These are phyloP conservation scores for Pygmarrhopalites habei DNA, from an alignment of 1,140 invertebrate species.

Conservation along the genomic window DNA sequence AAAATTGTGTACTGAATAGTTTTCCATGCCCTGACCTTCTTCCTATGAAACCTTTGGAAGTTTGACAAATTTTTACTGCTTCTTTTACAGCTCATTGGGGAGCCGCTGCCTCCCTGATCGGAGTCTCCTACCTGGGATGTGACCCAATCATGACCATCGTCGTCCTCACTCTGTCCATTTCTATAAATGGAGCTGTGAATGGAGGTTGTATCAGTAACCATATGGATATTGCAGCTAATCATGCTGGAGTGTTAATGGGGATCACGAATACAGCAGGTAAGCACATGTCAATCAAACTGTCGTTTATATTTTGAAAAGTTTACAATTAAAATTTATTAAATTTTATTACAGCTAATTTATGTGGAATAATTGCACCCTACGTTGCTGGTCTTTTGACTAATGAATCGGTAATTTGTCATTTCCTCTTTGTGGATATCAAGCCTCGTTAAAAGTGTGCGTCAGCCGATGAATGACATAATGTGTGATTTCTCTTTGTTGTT, in stretches of 20 bases:
- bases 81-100: slow-evolving; percentile 55
- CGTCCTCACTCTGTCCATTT: slow-evolving; percentile 61
- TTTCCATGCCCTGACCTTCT: too few species aligned
- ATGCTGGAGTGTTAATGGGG: slow-evolving; percentile 56
- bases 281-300: too few species aligned
- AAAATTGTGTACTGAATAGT: too few species aligned
- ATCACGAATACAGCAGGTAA: slow-evolving; percentile 47
- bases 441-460: too few species aligned
- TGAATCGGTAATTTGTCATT: slow-evolving; percentile 15
- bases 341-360: slow-evolving; percentile 39
- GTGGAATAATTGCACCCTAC: slow-evolving; percentile 11
- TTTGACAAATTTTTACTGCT: too few species aligned
- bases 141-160: slow-evolving; percentile 60
- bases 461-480: too few species aligned
- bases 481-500: too few species aligned
- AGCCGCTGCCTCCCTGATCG: slow-evolving; percentile 63
- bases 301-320: too few species aligned
- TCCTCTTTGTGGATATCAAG: too few species aligned
- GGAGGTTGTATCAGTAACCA: slow-evolving; percentile 37
- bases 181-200: slow-evolving; percentile 58
- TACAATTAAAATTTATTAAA: too few species aligned
- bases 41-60: too few species aligned
- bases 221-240: slow-evolving; percentile 63
- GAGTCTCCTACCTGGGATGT: slow-evolving; percentile 68
- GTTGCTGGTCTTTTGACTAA: slow-evolving; percentile 14